These are phyloP conservation scores for Hirtodrosophila trivittata DNA, from an alignment of 2,888 invertebrate genomes.

Conservation along the genomic window DNA sequence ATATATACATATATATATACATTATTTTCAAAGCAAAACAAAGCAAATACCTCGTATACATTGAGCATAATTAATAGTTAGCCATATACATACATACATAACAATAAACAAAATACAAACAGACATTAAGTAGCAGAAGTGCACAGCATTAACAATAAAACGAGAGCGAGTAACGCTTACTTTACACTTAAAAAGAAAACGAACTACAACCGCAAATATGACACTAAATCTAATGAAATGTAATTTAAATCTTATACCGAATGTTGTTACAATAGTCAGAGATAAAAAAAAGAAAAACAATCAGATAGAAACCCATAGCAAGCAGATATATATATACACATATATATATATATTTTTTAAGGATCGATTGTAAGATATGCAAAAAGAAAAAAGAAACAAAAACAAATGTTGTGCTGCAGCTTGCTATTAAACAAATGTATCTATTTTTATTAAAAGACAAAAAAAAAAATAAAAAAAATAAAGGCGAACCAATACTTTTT, in stretches of 20 bases:
- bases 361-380: constrained; percentile 48
- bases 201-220: constrained; percentile 17
- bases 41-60: constrained; percentile 69
- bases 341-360: constrained; percentile 38
- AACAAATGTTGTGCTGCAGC: constrained; percentile 48
- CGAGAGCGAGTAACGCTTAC: constrained; percentile 58
- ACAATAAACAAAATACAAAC: constrained; percentile 7
- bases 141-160: constrained; percentile 38
- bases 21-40: constrained; percentile 43
- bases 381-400: constrained; percentile 5
- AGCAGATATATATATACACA: constrained; percentile 24
- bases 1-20: constrained; percentile 11
- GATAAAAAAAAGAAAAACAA: constrained; percentile 6
- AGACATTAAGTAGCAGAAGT: no score
- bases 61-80: constrained; percentile 56
- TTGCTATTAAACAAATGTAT: constrained; percentile 50
- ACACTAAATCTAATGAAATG: constrained; percentile 27
- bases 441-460: constrained; percentile 45
- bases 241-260: constrained; percentile 38
- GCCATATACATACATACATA: constrained; percentile 26
- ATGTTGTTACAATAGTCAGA: constrained; percentile 62
- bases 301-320: constrained; percentile 28
- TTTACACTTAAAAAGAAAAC: constrained; percentile 43
- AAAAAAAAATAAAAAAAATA: not conserved
- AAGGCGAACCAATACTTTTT: constrained; percentile 10